Percentiles rank a stretch among this genome's conserved stretches.
Conservation (phyloP, 2,797 vertebrate genomes). For the Melanotaenia boesemani region DNA sequence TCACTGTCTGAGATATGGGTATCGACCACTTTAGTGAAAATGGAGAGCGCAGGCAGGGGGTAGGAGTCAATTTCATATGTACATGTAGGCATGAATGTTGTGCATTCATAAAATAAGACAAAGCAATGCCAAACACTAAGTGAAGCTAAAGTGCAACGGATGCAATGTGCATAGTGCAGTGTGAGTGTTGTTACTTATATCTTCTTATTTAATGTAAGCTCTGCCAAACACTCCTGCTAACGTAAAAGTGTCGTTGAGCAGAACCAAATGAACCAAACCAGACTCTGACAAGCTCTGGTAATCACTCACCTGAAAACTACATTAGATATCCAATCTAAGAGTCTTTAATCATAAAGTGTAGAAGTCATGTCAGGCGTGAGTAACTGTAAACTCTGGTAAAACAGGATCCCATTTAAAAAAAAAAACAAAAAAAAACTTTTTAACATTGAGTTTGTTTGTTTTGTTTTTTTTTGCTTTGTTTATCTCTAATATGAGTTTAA, state of each 20-base stretch:
- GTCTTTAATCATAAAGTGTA: neutral
- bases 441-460: neutral
- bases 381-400: neutral
- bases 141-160: neutral
- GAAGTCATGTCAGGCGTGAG: neutral
- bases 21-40: slow-evolving; percentile 76
- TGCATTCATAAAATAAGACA: slow-evolving; percentile 30
- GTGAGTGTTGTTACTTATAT: no score
- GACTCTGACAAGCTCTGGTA: neutral
- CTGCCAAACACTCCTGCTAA: no score
- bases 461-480: no score
- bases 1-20: slow-evolving; percentile 72
- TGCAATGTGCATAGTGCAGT: neutral
- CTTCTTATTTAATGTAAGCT: no score
- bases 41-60: slow-evolving; percentile 44
- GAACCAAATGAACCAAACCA: neutral
- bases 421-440: neutral
- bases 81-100: slow-evolving; percentile 45
- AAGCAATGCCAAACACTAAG: slow-evolving; percentile 11
- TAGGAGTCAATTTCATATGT: slow-evolving; percentile 55
- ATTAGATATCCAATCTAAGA: neutral
- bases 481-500: neutral
- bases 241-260: neutral
- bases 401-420: neutral
- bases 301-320: neutral